phyloP scores from a whole-genome alignment of 2,888 invertebrate genomes.

The Eremobia ochroleuca region DNA sequence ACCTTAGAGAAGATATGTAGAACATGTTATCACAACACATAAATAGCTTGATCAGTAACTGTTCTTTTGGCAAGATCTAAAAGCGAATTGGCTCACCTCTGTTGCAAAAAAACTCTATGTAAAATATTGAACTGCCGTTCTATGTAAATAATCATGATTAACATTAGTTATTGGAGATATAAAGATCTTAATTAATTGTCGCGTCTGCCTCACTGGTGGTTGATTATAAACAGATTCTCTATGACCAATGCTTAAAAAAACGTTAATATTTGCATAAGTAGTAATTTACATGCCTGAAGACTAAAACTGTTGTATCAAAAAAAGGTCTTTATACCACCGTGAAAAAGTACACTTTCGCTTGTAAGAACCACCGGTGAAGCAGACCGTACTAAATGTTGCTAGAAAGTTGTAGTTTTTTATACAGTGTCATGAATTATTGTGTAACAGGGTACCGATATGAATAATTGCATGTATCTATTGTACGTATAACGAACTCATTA shows the following conservation, averaged over 20 bases:
- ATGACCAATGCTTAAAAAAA: slow-evolving; percentile 2
- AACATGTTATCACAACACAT: neutral
- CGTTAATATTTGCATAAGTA: slow-evolving; percentile 29
- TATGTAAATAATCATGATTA: slow-evolving; percentile 70
- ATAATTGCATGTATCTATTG: slow-evolving; percentile 60
- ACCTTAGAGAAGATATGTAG: slow-evolving; percentile 1
- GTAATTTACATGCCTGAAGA: neutral
- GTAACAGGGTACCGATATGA: slow-evolving; percentile 79
- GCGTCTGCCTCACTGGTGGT: slow-evolving; percentile 36
- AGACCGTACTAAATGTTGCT: slow-evolving; percentile 68
- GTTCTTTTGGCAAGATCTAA: neutral
- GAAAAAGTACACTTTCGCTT: slow-evolving; percentile 44
- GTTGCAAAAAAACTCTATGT: slow-evolving; percentile 9
- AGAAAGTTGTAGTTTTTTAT: slow-evolving; percentile 78
- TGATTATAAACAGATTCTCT: slow-evolving; percentile 14
- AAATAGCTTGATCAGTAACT: neutral
- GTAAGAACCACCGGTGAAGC: slow-evolving; percentile 49
- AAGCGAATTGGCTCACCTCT: neutral
- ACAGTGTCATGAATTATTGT: slow-evolving; percentile 74
- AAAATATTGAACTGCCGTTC: slow-evolving; percentile 45
- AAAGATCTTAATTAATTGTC: slow-evolving; percentile 60
- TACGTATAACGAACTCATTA: slow-evolving; percentile 56
- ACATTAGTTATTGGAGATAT: slow-evolving; percentile 55
- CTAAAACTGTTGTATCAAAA: slow-evolving; percentile 14
- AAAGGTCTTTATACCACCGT: slow-evolving; percentile 19